These are phyloP conservation scores for Pinna nobilis DNA, from an alignment of 1,140 invertebrate species.

Conservation along the genomic window DNA sequence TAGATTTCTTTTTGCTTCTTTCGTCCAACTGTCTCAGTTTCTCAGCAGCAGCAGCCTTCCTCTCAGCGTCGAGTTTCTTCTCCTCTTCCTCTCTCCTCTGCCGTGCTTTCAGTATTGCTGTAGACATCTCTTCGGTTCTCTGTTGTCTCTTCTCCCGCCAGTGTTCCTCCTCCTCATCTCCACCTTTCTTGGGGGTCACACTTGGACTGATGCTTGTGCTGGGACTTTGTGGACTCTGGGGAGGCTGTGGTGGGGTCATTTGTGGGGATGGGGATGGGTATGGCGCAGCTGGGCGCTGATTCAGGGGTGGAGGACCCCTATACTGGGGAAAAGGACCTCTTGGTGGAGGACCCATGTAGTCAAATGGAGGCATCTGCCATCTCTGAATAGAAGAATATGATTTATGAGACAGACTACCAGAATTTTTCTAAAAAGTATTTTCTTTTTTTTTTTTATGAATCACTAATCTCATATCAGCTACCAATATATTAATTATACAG, in stretches of 20 bases:
- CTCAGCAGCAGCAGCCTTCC: conserved; percentile 77
- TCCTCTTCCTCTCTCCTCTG: conserved; percentile 88
- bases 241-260: conserved; percentile 21
- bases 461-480: too few species aligned
- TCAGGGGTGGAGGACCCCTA: conserved; percentile 61
- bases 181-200: conserved; percentile 40
- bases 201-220: conserved; percentile 6
- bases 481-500: too few species aligned
- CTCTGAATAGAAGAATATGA: conserved; percentile 42
- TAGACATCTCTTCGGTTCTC: conserved; percentile 82
- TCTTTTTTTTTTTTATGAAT: too few species aligned
- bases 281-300: conserved; percentile 58
- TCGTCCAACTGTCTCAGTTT: conserved; percentile 81
- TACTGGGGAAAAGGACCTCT: conserved; percentile 62
- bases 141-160: conserved; percentile 82
- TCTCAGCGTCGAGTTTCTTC: conserved; percentile 81
- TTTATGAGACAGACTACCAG: background rate
- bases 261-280: conserved; percentile 45
- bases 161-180: conserved; percentile 82
- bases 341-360: conserved; percentile 64
- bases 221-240: conserved; percentile 27
- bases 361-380: conserved; percentile 67
- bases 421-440: background rate
- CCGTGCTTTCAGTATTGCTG: conserved; percentile 84
- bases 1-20: conserved; percentile 73